Percentiles rank a stretch among this genome's conserved stretches.
Conservation (phyloP, 2,113 vertebrate species). For the Nicator chloris region DNA sequence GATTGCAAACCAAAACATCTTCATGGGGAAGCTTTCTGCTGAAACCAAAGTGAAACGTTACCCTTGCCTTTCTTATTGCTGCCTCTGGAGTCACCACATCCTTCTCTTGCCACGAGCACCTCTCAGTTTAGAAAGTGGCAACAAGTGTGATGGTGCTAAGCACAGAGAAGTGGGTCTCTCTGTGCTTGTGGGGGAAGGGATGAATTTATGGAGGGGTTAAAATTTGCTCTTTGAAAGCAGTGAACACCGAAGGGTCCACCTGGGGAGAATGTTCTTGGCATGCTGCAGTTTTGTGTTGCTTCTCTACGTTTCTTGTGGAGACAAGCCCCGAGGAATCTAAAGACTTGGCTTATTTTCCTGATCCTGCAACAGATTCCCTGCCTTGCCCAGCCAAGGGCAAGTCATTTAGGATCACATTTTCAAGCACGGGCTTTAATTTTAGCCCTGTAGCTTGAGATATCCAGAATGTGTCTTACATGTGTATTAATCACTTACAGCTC, state of each 20-base stretch:
- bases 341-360: constrained; percentile 40
- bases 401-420: constrained; percentile 11
- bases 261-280: background rate
- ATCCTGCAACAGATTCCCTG: constrained; percentile 22
- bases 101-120: constrained; percentile 1
- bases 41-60: constrained; percentile 7
- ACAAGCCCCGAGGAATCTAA: constrained; percentile 47
- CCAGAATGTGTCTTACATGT: background rate
- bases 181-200: background rate
- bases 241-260: background rate
- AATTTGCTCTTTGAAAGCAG: background rate
- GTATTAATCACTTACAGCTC: background rate
- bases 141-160: background rate
- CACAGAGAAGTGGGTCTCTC: background rate
- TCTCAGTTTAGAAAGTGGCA: background rate
- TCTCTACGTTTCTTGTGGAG: constrained; percentile 5
- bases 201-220: background rate
- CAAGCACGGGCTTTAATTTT: background rate
- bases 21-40: background rate
- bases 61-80: background rate
- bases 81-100: constrained; percentile 19
- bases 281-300: constrained; percentile 1
- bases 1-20: background rate
- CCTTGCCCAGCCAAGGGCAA: constrained; percentile 4
- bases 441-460: background rate